Evolutionary conservation across 2,797 vertebrate species (phyloP).

Genomic region (Aplochiton taeniatus): DNA sequence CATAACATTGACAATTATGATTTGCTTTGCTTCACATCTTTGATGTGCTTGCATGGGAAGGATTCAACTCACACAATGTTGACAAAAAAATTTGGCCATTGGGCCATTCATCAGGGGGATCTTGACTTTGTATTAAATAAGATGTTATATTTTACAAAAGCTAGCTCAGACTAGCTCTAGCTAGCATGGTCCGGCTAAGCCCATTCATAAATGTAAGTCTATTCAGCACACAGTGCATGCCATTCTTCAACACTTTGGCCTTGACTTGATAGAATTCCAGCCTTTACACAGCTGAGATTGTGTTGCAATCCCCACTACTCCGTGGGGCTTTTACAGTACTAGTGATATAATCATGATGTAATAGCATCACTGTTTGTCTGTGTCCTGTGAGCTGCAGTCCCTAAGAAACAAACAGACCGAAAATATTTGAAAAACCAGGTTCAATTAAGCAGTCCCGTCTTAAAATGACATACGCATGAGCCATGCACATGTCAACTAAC

Average conservation of each 20-base stretch:
- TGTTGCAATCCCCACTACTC: too few relatives aligned
- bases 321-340: background rate
- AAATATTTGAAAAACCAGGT: too few relatives aligned
- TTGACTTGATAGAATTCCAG: too few relatives aligned
- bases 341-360: slow-evolving; percentile 11
- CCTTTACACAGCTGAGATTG: too few relatives aligned
- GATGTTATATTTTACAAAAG: background rate
- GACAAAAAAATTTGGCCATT: background rate
- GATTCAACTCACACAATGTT: background rate
- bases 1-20: slow-evolving; percentile 4
- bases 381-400: background rate
- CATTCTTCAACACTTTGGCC: background rate
- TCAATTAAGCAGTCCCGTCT: background rate
- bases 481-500: too few relatives aligned
- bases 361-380: background rate
- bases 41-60: background rate
- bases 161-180: too few relatives aligned
- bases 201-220: slow-evolving; percentile 20
- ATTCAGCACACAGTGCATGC: slow-evolving; percentile 5
- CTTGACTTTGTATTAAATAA: background rate
- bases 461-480: too few relatives aligned
- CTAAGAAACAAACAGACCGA: background rate
- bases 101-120: background rate
- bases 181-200: background rate
- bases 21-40: background rate